A percentile compares a stretch with the other conserved stretches of the same genome.
Evolutionary conservation across 1,140 invertebrate species (phyloP).

Genomic region (Caenorhabditis inopinata): DNA sequence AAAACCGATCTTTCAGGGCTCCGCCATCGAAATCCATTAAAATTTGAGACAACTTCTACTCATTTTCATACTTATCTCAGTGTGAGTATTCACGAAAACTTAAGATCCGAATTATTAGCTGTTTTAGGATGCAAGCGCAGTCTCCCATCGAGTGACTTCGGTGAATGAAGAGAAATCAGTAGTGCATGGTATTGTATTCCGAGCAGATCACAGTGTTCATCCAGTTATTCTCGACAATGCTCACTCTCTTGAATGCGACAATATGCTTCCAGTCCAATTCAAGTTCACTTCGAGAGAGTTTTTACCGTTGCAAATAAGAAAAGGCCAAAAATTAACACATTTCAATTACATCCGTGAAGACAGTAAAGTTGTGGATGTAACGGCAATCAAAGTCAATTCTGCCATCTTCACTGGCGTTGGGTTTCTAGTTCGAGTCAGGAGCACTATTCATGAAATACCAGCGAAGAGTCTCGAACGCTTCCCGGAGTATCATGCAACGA

Average conservation of each 20-base stretch:
- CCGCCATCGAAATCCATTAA: not conserved
- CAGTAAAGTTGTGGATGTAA: not conserved
- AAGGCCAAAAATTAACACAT: not conserved
- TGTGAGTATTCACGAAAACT: too few relatives aligned
- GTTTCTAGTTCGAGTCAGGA: not conserved
- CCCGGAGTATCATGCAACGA: not conserved
- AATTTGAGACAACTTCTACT: not conserved
- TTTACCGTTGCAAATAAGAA: not conserved
- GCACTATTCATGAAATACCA: not conserved
- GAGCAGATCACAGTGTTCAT: not conserved
- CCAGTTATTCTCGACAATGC: not conserved
- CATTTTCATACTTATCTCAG: constrained; percentile 1
- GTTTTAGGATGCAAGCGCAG: not conserved
- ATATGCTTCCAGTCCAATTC: not conserved
- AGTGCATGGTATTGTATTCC: not conserved
- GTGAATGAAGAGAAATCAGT: not conserved
- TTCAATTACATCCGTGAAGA: not conserved
- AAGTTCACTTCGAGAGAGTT: not conserved
- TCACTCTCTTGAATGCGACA: not conserved
- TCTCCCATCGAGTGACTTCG: not conserved
- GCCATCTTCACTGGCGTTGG: not conserved
- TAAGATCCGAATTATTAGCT: too few relatives aligned
- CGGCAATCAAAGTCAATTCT: not conserved
- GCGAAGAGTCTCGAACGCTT: not conserved
- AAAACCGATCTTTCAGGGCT: not conserved